Evolutionary conservation across 53 echinoderm and acorn worm genomes (phyloP), one percentile per base, ranked within the genome.

Genomic region (Crossaster papposus): DNA sequence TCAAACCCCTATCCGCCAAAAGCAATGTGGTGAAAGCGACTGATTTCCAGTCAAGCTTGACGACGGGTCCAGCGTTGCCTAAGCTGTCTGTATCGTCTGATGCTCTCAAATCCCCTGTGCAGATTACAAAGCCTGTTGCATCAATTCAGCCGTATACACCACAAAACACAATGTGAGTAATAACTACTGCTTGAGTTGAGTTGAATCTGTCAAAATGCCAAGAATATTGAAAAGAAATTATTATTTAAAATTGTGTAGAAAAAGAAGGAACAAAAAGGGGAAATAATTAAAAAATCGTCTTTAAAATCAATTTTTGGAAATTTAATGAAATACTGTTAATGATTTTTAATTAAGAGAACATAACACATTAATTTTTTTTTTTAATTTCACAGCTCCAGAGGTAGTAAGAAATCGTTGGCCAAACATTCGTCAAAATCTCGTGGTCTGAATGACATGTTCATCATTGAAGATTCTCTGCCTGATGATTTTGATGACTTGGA

Each of bases 91-190:
- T 6, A 20, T 31, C 80, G 3, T 80, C 51, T 54, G 73, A 52
- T 22, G 23, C 80, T 23, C 55, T 87, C 30, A 38, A 64, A 72
- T 44, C 91, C 9, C 87, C 72, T 30, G 28, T 72, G 0, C 35
- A 54, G 33, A 62, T 72, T 32, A 26, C 72, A 32, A 92, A 82
- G 51, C 92, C 92, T 50, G 72, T 92, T 51, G 92, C 92, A n/a
- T 88, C 88, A 14, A 82, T 92, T 72, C 82, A 81, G 70, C 92
- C 92, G 1, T 92, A 81, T 28, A 89, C 92, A 20, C 82, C 83
- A 55, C 53, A 62, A 30, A 77, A 79, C 64, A 31, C 81, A 51
- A 32, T 14, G 80, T 87, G 24, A 75, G 86, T 86, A 30, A 52
- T 10, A 13, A 52, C 53, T 13, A 13, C 13, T 13, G 13, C 7